These are phyloP conservation scores for Embiotoca jacksoni DNA, from an alignment of 2,113 vertebrate genomes.

Conservation along the genomic window DNA sequence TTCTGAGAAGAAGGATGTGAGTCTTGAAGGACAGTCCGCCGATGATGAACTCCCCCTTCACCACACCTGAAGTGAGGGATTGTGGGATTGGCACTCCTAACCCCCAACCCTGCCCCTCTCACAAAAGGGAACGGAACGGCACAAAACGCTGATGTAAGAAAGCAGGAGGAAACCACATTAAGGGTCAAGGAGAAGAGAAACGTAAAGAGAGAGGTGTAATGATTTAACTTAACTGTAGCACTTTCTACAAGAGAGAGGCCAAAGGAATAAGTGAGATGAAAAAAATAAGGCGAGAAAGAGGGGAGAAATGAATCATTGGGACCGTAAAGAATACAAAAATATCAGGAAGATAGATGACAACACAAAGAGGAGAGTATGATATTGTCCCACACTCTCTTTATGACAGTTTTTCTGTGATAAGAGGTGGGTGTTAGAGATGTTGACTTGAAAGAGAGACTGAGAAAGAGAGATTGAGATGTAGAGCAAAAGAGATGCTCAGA, in stretches of 20 bases:
- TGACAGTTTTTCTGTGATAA: slow-evolving; percentile 65
- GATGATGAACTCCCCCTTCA: slow-evolving; percentile 37
- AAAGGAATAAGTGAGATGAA: slow-evolving; percentile 19
- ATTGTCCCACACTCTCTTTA: slow-evolving; percentile 59
- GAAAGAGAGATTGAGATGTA: slow-evolving; percentile 37
- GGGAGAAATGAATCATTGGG: background rate
- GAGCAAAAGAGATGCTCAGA: slow-evolving; percentile 37
- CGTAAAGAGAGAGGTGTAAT: slow-evolving; percentile 27
- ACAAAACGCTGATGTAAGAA: slow-evolving; percentile 71
- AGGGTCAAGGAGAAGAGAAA: slow-evolving; percentile 72
- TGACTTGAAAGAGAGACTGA: slow-evolving; percentile 40
- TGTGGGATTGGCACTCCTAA: slow-evolving; percentile 61
- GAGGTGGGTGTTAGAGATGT: slow-evolving; percentile 51
- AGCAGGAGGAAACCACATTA: slow-evolving; percentile 48
- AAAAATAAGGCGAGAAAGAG: background rate
- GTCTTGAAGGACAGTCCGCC: slow-evolving; percentile 65
- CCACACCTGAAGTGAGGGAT: slow-evolving; percentile 51
- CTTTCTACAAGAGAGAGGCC: slow-evolving; percentile 26
- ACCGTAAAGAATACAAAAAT: slow-evolving; percentile 35
- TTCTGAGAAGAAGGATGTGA: slow-evolving; percentile 38
- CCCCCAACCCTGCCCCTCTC: slow-evolving; percentile 46
- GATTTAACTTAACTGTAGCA: slow-evolving; percentile 47
- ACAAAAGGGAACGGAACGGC: slow-evolving; percentile 34
- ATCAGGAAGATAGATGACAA: slow-evolving; percentile 55
- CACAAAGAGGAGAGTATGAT: slow-evolving; percentile 46